Conservation (phyloP, 2,113 vertebrate genomes). For the Cyphomyrus plagiostoma region DNA sequence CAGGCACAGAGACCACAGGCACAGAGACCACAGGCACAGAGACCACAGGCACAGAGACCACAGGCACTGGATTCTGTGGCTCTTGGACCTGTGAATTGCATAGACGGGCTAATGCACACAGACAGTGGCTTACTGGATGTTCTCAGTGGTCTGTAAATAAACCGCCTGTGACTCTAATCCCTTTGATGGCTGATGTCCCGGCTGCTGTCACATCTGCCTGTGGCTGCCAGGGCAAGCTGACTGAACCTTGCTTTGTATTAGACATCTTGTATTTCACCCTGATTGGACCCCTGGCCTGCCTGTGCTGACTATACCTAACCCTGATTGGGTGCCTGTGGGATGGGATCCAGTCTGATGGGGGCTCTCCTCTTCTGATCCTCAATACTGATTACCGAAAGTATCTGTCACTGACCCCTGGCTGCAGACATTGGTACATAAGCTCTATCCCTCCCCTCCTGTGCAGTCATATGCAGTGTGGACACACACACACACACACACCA, state of each 20-base stretch:
- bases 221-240: background rate
- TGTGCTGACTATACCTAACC: background rate
- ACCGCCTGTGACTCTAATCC: background rate
- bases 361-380: background rate
- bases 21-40: background rate
- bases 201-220: background rate
- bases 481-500: background rate
- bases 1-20: background rate
- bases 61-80: background rate
- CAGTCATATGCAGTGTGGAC: background rate
- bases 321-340: background rate
- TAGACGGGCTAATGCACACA: background rate
- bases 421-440: background rate
- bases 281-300: background rate
- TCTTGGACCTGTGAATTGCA: background rate
- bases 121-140: background rate
- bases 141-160: background rate
- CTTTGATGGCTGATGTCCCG: background rate
- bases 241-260: background rate
- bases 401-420: background rate
- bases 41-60: background rate
- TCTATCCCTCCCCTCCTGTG: background rate
- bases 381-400: background rate
- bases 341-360: background rate
- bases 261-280: background rate